These are phyloP conservation scores for Lacerta bilineata DNA, from an alignment of 2,797 vertebrate species.

Conservation along the genomic window DNA sequence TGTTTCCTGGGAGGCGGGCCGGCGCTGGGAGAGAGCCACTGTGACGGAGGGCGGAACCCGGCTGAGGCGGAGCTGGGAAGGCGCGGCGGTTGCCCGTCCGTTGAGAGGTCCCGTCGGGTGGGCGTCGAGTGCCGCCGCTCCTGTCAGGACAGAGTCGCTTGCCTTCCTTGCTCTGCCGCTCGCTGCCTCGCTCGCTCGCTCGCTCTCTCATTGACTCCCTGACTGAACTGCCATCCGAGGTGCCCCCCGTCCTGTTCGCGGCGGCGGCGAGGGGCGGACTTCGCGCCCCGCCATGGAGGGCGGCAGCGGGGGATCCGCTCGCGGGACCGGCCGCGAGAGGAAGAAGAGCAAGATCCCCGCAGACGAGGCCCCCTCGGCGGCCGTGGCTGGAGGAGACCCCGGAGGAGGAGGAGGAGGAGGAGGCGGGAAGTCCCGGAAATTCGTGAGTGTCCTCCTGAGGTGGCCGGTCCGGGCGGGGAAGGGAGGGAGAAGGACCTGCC, in stretches of 20 bases:
- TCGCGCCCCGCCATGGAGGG: background rate
- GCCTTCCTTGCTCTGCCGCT: too few relatives aligned
- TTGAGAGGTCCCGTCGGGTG: background rate
- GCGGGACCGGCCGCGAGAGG: constrained; percentile 70
- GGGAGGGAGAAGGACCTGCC: background rate
- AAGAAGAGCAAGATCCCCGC: constrained; percentile 73
- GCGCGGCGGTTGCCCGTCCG: constrained; percentile 26
- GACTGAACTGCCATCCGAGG: too few relatives aligned
- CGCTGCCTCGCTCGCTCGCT: too few relatives aligned
- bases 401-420: constrained; percentile 27
- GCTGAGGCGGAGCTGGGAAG: constrained; percentile 9
- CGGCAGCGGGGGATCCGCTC: constrained; percentile 55
- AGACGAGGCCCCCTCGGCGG: constrained; percentile 64
- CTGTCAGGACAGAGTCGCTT: background rate
- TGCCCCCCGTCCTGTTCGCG: too few relatives aligned
- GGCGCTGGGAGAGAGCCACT: background rate
- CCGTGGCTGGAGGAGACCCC: constrained; percentile 9
- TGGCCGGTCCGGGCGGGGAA: background rate
- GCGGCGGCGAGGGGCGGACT: too few relatives aligned
- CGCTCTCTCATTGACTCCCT: too few relatives aligned
- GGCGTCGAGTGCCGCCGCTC: background rate
- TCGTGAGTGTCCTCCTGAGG: constrained; percentile 68
- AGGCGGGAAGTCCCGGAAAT: constrained; percentile 75
- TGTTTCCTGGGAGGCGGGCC: constrained; percentile 56
- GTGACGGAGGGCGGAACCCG: constrained; percentile 21